Conservation (phyloP, 2,888 invertebrate genomes). For the Cryptus viduatorius region DNA sequence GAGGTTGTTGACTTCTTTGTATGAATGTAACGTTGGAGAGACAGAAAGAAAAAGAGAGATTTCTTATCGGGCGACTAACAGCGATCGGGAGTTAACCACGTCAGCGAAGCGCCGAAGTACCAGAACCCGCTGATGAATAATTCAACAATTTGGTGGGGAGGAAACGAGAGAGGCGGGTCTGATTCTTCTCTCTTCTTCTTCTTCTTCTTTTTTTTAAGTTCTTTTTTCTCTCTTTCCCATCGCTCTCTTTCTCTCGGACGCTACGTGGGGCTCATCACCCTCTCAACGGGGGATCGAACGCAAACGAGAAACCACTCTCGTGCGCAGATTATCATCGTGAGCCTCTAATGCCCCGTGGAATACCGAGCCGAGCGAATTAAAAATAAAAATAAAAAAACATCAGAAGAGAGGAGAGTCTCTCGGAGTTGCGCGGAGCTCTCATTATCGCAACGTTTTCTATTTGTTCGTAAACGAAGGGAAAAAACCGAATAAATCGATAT, state of each 20-base stretch:
- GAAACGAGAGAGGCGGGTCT: constrained; percentile 50
- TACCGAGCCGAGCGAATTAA: constrained; percentile 30
- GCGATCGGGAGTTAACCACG: constrained; percentile 47
- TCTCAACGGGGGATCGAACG: constrained; percentile 32
- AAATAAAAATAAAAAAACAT: constrained; percentile 32
- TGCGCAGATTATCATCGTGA: constrained; percentile 44
- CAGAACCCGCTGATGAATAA: constrained; percentile 63
- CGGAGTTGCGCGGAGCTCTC: constrained; percentile 30
- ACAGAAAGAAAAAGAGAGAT: constrained; percentile 20
- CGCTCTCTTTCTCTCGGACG: background rate
- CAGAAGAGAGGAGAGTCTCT: constrained; percentile 9
- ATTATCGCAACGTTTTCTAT: constrained; percentile 41
- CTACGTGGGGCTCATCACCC: constrained; percentile 29
- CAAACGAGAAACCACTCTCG: constrained; percentile 54
- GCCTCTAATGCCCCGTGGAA: constrained; percentile 31
- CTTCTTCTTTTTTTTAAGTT: background rate
- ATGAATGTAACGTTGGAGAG: background rate
- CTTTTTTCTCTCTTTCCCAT: background rate
- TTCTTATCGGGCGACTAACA: constrained; percentile 47
- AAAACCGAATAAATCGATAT: background rate
- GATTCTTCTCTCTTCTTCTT: constrained; percentile 2
- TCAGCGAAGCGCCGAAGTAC: constrained; percentile 7
- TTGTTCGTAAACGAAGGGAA: background rate
- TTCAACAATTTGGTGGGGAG: constrained; percentile 66
- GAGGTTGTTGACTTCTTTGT: constrained; percentile 58